These are phyloP conservation scores for Miltochrista miniata DNA, from an alignment of 2,888 invertebrate species.

Conservation along the genomic window DNA sequence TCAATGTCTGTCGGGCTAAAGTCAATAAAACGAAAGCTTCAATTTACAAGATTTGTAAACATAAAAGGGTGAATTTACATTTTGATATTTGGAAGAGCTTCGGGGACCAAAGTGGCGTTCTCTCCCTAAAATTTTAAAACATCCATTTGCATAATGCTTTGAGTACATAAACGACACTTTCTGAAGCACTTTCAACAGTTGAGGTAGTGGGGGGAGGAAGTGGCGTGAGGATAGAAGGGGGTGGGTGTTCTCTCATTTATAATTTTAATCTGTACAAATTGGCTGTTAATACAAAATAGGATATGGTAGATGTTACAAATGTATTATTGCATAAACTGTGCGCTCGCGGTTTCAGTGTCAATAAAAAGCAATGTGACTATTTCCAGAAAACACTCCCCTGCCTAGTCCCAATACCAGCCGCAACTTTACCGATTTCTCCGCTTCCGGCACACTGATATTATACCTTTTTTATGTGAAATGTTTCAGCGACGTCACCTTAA, in stretches of 20 bases:
- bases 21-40: slow-evolving; percentile 80
- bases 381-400: too few species aligned
- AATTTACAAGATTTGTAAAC: slow-evolving; percentile 83
- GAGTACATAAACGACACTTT: slow-evolving; percentile 83
- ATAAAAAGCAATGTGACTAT: too few species aligned
- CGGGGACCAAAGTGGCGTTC: slow-evolving; percentile 78
- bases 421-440: too few species aligned
- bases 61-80: slow-evolving; percentile 84
- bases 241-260: slow-evolving; percentile 28
- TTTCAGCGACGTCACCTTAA: too few species aligned
- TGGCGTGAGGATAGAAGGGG: slow-evolving; percentile 32
- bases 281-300: slow-evolving; percentile 11
- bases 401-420: too few species aligned
- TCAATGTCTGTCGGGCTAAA: slow-evolving; percentile 57
- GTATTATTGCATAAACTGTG: too few species aligned
- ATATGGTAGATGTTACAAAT: neutral
- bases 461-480: too few species aligned
- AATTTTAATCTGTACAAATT: slow-evolving; percentile 32
- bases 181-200: slow-evolving; percentile 70
- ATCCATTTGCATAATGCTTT: slow-evolving; percentile 82
- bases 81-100: slow-evolving; percentile 82
- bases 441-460: too few species aligned
- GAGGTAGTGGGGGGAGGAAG: slow-evolving; percentile 27
- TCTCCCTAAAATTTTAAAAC: slow-evolving; percentile 83
- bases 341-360: too few species aligned